A percentile compares a stretch with the other conserved stretches of the same genome.
phyloP scores from a whole-genome alignment of 1,140 invertebrate genomes.

The Drosophila burlai region DNA sequence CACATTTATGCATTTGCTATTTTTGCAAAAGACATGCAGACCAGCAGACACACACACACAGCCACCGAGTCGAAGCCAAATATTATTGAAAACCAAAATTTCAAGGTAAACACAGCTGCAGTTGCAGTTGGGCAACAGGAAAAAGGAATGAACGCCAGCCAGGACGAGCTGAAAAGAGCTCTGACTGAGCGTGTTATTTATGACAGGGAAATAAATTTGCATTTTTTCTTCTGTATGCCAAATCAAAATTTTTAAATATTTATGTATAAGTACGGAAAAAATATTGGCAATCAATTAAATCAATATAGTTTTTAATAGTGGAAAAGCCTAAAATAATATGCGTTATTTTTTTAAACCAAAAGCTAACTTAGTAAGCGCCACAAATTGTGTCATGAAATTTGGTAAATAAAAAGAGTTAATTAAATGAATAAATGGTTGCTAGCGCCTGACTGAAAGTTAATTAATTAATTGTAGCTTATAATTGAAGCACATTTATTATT shows the following conservation, averaged over 20 bases:
- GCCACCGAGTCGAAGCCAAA: constrained; percentile 56
- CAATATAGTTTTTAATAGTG: neutral
- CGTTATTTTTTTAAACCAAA: neutral
- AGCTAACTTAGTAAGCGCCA: neutral
- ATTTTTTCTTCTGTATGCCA: neutral
- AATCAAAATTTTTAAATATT: constrained; percentile 7
- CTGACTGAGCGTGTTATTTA: constrained; percentile 30
- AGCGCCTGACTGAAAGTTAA: neutral
- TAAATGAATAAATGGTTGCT: constrained; percentile 1
- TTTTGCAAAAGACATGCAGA: constrained; percentile 76
- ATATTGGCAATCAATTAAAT: constrained; percentile 6
- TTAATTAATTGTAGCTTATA: neutral
- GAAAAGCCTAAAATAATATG: neutral
- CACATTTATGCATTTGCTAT: constrained; percentile 77
- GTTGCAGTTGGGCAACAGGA: constrained; percentile 44
- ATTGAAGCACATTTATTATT: too few relatives aligned
- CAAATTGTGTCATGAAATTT: neutral
- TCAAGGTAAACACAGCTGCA: constrained; percentile 78
- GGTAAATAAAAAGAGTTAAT: constrained; percentile 2
- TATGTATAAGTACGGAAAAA: neutral
- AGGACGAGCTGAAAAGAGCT: constrained; percentile 18
- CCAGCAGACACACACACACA: constrained; percentile 39
- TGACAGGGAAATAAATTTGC: constrained; percentile 27
- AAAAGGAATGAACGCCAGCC: constrained; percentile 12
- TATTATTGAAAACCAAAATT: constrained; percentile 81